Base-by-base conservation (phyloP, 2,888 invertebrate genomes). In the Ferrisia virgata region DNA sequence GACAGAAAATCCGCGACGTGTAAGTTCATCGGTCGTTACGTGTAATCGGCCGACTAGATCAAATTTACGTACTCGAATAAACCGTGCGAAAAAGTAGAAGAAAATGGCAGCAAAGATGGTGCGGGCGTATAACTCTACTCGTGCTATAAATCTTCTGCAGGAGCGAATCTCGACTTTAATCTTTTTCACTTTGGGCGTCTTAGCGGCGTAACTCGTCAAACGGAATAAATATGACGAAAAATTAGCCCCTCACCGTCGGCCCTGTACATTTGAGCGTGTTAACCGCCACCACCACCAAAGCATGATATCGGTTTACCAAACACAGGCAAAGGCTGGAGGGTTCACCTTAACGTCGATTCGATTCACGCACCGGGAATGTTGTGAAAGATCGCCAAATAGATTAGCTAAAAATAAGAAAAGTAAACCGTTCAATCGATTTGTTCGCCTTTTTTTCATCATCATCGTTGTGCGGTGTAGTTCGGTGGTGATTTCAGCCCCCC, bases 301-400 rank as follows among this genome's bases (percentile, higher is more conserved):
- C n/a, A n/a, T n/a, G n/a, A n/a, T n/a, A n/a, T n/a, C n/a, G n/a
- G n/a, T n/a, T n/a, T n/a, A n/a, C n/a, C n/a, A n/a, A n/a, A n/a
- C n/a, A n/a, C n/a, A n/a, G 36, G 36, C 4, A 2, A 13, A 11
- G 40, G 11, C 11, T n/a, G n/a, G 53, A 18, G 53, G 22, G n/a
- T 22, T n/a, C 53, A n/a, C 53, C n/a, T 53, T 53, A 5, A 53
- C 53, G 53, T 22, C n/a, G 53, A 53, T 53, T n/a, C 53, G 53
- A 53, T 53, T 53, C 18, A 53, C 11, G 53, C 13, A 11, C 40
- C 13, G 2, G 13, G 28, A 3, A n/a, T 25, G 15, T 33, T 69
- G n/a, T 28, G 69, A 69, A 69, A 28, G 69, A 69, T 69, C 69
- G 69, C 69, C 69, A 69, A 69, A 69, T 69, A 33, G 69, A 69